Conservation (phyloP, 1,140 invertebrate species). For the Aplysia californica region DNA sequence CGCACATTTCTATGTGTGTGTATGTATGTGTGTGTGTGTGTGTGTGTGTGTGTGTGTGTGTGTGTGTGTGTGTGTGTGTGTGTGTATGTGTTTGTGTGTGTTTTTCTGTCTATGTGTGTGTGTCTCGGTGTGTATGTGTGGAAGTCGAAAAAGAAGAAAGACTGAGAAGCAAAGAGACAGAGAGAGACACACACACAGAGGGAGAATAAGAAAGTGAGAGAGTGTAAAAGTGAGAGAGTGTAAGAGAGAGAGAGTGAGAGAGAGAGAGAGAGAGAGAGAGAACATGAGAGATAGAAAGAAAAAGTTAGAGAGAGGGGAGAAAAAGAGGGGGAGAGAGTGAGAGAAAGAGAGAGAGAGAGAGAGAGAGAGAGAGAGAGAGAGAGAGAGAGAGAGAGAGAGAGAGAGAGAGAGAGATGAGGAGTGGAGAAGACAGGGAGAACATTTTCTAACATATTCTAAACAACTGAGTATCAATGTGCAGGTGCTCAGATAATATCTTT, state of each 20-base stretch:
- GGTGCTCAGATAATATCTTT: background rate
- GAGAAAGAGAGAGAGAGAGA: background rate
- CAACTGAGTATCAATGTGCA: background rate
- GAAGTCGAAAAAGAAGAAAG: no score
- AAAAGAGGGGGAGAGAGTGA: background rate
- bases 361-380: background rate
- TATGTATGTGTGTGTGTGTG: no score
- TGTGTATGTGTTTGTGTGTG: no score
- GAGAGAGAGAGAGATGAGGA: background rate
- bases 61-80: no score
- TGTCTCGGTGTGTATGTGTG: no score
- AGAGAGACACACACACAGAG: no score
- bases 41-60: no score
- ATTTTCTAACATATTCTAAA: background rate
- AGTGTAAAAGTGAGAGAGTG: no score
- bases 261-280: background rate
- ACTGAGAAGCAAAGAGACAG: no score
- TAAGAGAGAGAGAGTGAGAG: background rate
- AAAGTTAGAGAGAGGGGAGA: background rate
- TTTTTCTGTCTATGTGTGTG: no score
- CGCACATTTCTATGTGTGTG: no score
- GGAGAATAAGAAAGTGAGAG: no score
- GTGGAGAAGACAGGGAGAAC: background rate
- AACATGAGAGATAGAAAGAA: background rate
- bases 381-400: background rate